These are phyloP conservation scores for Corythucha ciliata DNA, from an alignment of 2,888 invertebrate genomes.

Conservation along the genomic window DNA sequence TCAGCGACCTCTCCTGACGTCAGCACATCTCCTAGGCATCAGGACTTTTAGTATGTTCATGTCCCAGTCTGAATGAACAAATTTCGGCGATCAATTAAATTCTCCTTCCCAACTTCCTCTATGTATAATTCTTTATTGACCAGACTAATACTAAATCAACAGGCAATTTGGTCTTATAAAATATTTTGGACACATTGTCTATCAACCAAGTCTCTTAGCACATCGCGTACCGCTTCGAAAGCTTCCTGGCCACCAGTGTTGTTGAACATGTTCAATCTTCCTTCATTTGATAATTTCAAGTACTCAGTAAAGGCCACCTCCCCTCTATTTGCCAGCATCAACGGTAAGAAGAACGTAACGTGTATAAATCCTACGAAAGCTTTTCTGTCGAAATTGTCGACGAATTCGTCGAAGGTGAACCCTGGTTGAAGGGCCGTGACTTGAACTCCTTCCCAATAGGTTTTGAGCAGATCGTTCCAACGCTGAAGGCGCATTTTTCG, in stretches of 20 bases:
- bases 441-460: slow-evolving; percentile 33
- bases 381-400: slow-evolving; percentile 20
- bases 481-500: slow-evolving; percentile 35
- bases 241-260: slow-evolving; percentile 12
- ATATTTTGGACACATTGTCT: slow-evolving; percentile 1
- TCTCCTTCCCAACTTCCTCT: too few relatives aligned
- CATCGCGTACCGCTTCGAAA: neutral
- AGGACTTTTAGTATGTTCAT: too few relatives aligned
- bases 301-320: slow-evolving; percentile 12
- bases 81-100: too few relatives aligned
- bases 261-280: slow-evolving; percentile 4
- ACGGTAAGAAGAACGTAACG: slow-evolving; percentile 26
- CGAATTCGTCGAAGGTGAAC: slow-evolving; percentile 21
- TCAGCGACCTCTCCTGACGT: too few relatives aligned
- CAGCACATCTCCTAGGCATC: too few relatives aligned
- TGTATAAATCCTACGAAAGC: slow-evolving; percentile 29
- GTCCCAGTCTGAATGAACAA: too few relatives aligned
- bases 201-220: slow-evolving; percentile 6
- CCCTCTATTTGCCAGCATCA: slow-evolving; percentile 18
- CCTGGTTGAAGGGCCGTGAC: slow-evolving; percentile 15
- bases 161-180: too few relatives aligned
- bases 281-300: slow-evolving; percentile 6
- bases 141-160: too few relatives aligned
- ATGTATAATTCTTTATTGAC: too few relatives aligned
- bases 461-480: slow-evolving; percentile 35